phyloP scores from a whole-genome alignment of 2,797 vertebrate species.

The Mormyrops boulengeri region DNA sequence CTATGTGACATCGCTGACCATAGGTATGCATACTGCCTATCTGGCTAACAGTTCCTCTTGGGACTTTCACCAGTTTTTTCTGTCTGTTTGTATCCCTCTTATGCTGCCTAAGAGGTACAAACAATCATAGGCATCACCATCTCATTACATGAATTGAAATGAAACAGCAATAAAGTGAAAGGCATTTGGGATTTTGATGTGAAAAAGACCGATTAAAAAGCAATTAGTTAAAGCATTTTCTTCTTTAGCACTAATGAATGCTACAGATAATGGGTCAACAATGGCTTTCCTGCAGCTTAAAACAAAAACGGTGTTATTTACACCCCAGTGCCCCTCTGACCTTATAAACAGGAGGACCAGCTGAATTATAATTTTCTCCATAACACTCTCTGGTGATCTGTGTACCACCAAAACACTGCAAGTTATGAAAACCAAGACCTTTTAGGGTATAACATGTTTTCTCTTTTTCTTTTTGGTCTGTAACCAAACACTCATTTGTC shows the following conservation, averaged over 20 bases:
- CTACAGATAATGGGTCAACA: slow-evolving; percentile 20
- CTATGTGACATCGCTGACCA: not conserved
- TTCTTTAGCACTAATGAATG: slow-evolving; percentile 24
- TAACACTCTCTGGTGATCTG: not conserved
- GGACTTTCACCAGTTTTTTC: not conserved
- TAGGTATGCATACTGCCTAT: not conserved
- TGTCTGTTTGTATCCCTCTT: not conserved
- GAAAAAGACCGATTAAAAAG: slow-evolving; percentile 24
- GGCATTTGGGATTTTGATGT: not conserved
- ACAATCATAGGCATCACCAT: not conserved
- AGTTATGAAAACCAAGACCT: slow-evolving; percentile 26
- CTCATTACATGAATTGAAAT: not conserved
- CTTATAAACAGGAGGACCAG: slow-evolving; percentile 29
- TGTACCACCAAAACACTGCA: not conserved
- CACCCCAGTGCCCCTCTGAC: slow-evolving; percentile 24
- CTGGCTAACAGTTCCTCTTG: not conserved
- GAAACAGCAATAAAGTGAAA: not conserved
- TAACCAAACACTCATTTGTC: not conserved
- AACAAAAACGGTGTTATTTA: slow-evolving; percentile 25
- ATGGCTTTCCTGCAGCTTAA: slow-evolving; percentile 20
- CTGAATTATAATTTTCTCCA: not conserved
- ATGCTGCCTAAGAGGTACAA: not conserved
- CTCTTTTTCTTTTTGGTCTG: not conserved
- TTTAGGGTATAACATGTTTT: slow-evolving; percentile 7
- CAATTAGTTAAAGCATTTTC: slow-evolving; percentile 28